Evolutionary conservation across 2,888 invertebrate genomes (phyloP).

Genomic region (Abrostola tripartita): DNA sequence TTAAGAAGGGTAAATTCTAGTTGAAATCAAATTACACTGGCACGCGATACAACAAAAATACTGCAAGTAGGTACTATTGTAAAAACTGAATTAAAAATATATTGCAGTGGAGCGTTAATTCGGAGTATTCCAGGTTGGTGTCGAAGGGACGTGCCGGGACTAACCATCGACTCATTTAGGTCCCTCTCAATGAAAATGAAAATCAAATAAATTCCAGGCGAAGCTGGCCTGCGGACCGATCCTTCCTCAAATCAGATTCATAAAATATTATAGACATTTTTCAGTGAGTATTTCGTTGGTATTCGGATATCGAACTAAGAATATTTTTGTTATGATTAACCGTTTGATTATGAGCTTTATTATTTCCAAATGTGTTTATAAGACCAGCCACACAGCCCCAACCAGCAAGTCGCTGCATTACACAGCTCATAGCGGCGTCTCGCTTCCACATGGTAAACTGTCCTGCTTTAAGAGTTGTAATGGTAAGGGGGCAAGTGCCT

Average conservation of each 20-base stretch:
- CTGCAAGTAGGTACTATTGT: no score
- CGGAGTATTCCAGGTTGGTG: slow-evolving; percentile 25
- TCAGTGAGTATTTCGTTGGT: slow-evolving; percentile 18
- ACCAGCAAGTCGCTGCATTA: no score
- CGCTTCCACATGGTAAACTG: no score
- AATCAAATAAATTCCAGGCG: slow-evolving; percentile 53
- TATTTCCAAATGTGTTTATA: no score
- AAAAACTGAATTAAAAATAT: slow-evolving; percentile 21
- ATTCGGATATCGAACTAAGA: slow-evolving; percentile 1
- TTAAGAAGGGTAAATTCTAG: no score
- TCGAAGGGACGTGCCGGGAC: slow-evolving; percentile 38
- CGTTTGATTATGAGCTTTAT: no score
- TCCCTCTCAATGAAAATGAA: slow-evolving; percentile 33
- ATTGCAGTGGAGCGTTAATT: slow-evolving; percentile 21
- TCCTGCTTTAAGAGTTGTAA: no score
- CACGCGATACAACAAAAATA: no score
- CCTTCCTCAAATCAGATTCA: slow-evolving; percentile 42
- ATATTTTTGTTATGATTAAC: slow-evolving; percentile 1
- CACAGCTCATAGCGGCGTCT: no score
- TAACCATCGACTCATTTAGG: slow-evolving; percentile 39
- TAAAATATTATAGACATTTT: slow-evolving; percentile 38
- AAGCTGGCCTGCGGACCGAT: slow-evolving; percentile 22
- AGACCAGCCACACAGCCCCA: no score
- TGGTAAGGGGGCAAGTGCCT: no score
- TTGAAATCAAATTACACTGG: no score